Evolutionary conservation across 2,888 invertebrate species (phyloP).

Genomic region (Drosophila meridionalis): DNA sequence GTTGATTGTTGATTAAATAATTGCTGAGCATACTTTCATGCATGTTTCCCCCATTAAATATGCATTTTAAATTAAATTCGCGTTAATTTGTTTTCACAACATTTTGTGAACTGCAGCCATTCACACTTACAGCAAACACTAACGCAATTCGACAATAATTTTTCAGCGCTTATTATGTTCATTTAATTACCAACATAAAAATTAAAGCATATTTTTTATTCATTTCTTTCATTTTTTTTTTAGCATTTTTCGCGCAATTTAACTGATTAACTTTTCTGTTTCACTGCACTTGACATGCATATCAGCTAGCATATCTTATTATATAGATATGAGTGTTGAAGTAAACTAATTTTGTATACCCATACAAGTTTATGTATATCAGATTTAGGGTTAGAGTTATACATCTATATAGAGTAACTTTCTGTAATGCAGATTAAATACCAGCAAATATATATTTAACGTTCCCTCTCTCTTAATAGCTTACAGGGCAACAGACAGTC

Average conservation of each 20-base stretch:
- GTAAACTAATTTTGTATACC: no score
- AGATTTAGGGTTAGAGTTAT: no score
- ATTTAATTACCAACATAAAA: constrained; percentile 60
- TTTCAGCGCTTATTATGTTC: constrained; percentile 40
- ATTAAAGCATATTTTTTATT: constrained; percentile 23
- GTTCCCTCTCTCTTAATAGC: no score
- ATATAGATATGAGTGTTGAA: not conserved
- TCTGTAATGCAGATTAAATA: not conserved
- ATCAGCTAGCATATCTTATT: not conserved
- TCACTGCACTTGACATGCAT: not conserved
- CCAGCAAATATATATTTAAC: not conserved
- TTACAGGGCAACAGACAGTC: not conserved
- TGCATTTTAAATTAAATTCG: constrained; percentile 52
- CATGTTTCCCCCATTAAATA: constrained; percentile 21
- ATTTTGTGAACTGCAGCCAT: constrained; percentile 9
- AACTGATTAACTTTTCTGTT: constrained; percentile 30
- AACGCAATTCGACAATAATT: not conserved
- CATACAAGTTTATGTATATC: no score
- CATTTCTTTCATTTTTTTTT: constrained; percentile 7
- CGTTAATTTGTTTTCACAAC: constrained; percentile 63
- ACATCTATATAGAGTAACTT: no score
- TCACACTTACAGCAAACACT: not conserved
- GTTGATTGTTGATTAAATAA: not conserved
- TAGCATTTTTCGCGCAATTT: constrained; percentile 40
- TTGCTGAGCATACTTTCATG: constrained; percentile 31